Conservation (phyloP, 1,140 invertebrate genomes). For the Chrysomallon squamiferum region DNA sequence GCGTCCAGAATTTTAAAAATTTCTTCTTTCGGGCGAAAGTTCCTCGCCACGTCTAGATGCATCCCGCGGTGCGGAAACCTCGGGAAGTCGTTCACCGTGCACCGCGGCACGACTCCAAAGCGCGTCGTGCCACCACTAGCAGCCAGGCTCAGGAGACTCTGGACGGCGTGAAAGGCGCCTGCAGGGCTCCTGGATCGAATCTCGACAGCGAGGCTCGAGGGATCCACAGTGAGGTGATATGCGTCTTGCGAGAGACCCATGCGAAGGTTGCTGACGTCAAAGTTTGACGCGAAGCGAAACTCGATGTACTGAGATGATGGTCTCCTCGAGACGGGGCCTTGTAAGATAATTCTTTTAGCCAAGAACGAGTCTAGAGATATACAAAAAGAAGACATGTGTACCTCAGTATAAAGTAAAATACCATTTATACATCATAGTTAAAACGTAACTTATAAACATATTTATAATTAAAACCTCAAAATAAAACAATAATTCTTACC, state of each 20-base stretch:
- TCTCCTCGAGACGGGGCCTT: too few species aligned
- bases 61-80: conserved; percentile 49
- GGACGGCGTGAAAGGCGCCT: conserved; percentile 40
- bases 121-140: conserved; percentile 6
- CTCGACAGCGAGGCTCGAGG: conserved; percentile 13
- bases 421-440: too few species aligned
- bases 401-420: too few species aligned
- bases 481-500: too few species aligned
- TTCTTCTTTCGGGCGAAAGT: conserved; percentile 50
- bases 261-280: too few species aligned
- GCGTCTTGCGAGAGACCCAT: conserved; percentile 16
- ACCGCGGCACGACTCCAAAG: conserved; percentile 9
- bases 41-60: conserved; percentile 52
- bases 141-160: conserved; percentile 33
- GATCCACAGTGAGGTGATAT: conserved; percentile 23
- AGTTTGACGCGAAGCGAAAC: too few species aligned
- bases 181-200: conserved; percentile 20
- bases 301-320: too few species aligned
- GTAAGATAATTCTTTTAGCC: too few species aligned
- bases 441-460: too few species aligned
- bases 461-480: too few species aligned
- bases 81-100: conserved; percentile 37
- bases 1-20: conserved; percentile 47
- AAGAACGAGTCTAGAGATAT: too few species aligned
- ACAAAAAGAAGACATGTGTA: too few species aligned